Evolutionary conservation across 2,113 vertebrate species (phyloP).

Genomic region (Saguinus midas): DNA sequence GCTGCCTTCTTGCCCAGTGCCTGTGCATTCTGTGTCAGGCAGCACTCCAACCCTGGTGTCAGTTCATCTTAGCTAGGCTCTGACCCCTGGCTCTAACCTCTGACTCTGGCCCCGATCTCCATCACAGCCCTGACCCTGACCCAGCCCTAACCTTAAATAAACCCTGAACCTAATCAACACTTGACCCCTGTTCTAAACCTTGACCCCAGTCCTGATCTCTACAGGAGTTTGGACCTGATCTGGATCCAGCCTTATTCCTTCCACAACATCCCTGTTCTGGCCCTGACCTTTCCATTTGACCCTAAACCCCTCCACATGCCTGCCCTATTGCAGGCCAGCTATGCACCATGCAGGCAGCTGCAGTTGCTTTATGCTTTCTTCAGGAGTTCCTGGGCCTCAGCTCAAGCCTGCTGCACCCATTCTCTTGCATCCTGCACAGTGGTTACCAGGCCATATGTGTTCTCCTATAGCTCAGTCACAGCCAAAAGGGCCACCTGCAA

Average conservation of each 20-base stretch:
- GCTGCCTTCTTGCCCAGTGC: slow-evolving; percentile 83
- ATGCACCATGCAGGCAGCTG: slow-evolving; percentile 82
- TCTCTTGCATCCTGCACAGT: slow-evolving; percentile 71
- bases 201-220: neutral
- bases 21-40: slow-evolving; percentile 84
- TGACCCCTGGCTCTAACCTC: neutral
- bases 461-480: slow-evolving; percentile 82
- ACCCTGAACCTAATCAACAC: neutral
- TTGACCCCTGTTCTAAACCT: neutral
- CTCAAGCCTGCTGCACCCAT: slow-evolving; percentile 78
- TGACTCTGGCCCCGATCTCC: neutral
- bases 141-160: neutral
- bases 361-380: slow-evolving; percentile 84
- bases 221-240: neutral
- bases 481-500: slow-evolving; percentile 82
- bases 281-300: neutral
- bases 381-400: slow-evolving; percentile 85
- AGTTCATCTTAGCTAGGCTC: neutral
- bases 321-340: neutral
- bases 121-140: neutral
- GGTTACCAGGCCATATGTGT: slow-evolving; percentile 76
- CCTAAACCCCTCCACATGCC: neutral
- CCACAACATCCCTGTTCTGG: neutral
- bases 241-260: neutral
- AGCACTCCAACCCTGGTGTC: slow-evolving; percentile 86